Percentiles rank a stretch among this genome's conserved stretches.
These are phyloP conservation scores for Temnothorax curvispinosus DNA, from an alignment of 1,140 invertebrate species.

Conservation along the genomic window DNA sequence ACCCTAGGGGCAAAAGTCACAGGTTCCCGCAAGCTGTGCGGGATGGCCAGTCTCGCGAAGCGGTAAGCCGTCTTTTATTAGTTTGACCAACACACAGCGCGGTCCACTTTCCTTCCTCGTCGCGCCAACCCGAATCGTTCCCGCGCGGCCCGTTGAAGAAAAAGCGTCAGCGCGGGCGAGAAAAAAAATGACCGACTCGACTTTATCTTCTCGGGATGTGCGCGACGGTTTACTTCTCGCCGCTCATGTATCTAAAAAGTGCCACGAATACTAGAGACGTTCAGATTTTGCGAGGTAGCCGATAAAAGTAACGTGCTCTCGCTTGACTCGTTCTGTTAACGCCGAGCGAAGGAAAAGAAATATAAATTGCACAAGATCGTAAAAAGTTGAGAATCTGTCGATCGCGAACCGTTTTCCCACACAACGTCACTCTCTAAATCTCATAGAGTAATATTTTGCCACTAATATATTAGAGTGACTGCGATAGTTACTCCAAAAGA, in stretches of 20 bases:
- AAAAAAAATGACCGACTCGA: conserved; percentile 55
- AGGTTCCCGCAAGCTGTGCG: conserved; percentile 52
- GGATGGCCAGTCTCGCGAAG: conserved; percentile 25
- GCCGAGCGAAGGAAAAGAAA: background rate
- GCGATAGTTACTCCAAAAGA: too few relatives aligned
- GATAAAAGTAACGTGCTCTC: conserved; percentile 10
- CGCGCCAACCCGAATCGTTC: background rate
- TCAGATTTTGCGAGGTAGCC: background rate
- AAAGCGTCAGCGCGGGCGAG: conserved; percentile 9
- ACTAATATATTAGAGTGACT: too few relatives aligned
- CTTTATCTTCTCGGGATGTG: conserved; percentile 37
- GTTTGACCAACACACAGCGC: conserved; percentile 65
- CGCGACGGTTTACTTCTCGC: conserved; percentile 19
- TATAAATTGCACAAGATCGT: background rate
- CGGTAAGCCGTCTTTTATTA: conserved; percentile 72
- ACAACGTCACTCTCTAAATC: too few relatives aligned
- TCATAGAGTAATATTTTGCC: too few relatives aligned
- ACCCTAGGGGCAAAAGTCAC: conserved; percentile 35
- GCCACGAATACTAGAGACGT: background rate
- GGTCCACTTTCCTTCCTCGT: conserved; percentile 35
- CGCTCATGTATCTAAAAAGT: conserved; percentile 19
- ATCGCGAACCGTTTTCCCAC: too few relatives aligned
- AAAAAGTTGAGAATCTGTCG: background rate
- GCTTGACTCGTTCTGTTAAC: background rate
- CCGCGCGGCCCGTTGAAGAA: conserved; percentile 18